phyloP scores from a whole-genome alignment of 2,797 vertebrate genomes.

The Cirrhinus molitorella region DNA sequence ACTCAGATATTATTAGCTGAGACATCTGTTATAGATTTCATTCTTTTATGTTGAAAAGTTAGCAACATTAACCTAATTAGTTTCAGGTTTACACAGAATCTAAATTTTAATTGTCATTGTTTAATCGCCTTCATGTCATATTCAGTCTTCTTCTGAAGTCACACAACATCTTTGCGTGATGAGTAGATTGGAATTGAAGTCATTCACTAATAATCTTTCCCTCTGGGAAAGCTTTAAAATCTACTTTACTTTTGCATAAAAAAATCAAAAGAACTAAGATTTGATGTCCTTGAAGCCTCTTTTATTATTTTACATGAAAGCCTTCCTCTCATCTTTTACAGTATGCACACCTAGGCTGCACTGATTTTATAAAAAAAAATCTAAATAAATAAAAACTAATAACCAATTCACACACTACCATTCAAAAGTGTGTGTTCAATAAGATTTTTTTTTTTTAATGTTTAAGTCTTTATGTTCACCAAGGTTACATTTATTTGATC shows the following conservation, averaged over 20 bases:
- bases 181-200: neutral
- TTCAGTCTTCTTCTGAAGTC: neutral
- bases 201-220: neutral
- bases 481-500: neutral
- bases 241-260: neutral
- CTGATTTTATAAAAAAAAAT: neutral
- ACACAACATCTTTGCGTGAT: neutral
- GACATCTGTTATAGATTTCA: neutral
- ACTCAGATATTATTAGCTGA: neutral
- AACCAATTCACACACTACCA: neutral
- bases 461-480: too few species aligned
- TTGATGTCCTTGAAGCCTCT: neutral
- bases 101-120: neutral
- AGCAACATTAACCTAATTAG: neutral
- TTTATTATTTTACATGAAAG: neutral
- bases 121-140: neutral
- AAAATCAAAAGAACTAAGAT: neutral
- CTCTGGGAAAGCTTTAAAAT: neutral
- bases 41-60: neutral
- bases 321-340: neutral
- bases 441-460: neutral
- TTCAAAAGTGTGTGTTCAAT: neutral
- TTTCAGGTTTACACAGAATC: neutral
- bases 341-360: neutral
- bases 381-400: neutral